Evolutionary conservation across 2,113 vertebrate genomes (phyloP), one percentile per base, ranked within the genome.

Genomic region (Felis chaus): DNA sequence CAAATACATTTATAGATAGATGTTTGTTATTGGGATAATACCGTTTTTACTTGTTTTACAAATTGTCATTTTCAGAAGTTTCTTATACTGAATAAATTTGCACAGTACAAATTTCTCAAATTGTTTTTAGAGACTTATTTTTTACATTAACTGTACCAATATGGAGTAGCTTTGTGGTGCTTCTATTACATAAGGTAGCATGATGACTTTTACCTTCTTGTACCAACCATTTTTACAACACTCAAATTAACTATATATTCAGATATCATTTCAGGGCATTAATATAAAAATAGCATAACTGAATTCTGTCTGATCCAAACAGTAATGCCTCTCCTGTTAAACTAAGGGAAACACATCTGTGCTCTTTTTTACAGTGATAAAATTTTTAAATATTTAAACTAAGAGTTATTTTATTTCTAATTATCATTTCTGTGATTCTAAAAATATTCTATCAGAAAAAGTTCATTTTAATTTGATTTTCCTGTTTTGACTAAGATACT

Each of bases 391-490:
- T 36, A 76, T 21, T 66, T 79, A 88, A 97, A 66, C 41, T 82
- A 68, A 50, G 71, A 36, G 69, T 45, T 78, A 39, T 80, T 92
- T 95, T 85, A 78, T 94, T 95, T 80, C 16, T 76, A 97, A 91
- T 82, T 48, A 76, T 79, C 45, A 55, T 61, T n/a, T 89, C n/a
- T 76, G 45, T 93, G 25, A 87, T 6, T 90, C 63, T 89, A 39
- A 87, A 53, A 66, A 45, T 68, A 69, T 68, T 79, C 23, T 89
- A 53, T 83, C 45, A 66, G 31, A 97, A 87, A n/a, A 48, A 94
- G 23, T 1, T 23, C 12, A 68, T 19, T 91, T 93, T 29, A 82
- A 10, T n/a, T 92, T 50, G 15, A 85, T 83, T 94, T 96, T 73
- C 18, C 66, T 79, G 3, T 55, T 69, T 95, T 74, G 21, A 53